Base-by-base conservation (phyloP, 1,140 invertebrate species). In the Wiebesia pumilae region DNA sequence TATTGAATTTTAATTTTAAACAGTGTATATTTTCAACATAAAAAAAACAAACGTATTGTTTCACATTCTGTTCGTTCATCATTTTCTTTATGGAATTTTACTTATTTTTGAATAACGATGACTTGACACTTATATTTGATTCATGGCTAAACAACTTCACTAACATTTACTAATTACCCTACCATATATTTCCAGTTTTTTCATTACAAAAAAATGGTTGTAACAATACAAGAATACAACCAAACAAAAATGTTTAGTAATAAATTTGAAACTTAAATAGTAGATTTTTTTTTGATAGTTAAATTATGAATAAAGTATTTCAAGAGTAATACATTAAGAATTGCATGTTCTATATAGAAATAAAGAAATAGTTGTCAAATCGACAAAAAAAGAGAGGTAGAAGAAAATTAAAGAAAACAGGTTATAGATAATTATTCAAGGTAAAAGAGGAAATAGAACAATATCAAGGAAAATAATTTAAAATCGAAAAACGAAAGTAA, bases 321-420 rank as follows among this genome's bases (percentile, higher is more conserved):
- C 84, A 43, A 71, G 79, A 7, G 67, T 35, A 86, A 86, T 19
- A 38, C 84, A 85, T 75, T 86, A 81, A 86, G 21, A 3, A 35
- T 30, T 27, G 35, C 19, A 27, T 24, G 1, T 0, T 40, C 38
- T 24, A 14, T 10, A 35, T 75, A 30, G 33, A 51, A 71, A 71
- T 40, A 1, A 30, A 3, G 9, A 19, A 69, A 69, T 33, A 71
- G 27, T 35, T 30, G 1, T 4, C 0, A 27, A 19, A 21, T 35
- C 30, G 3, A 10, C 12, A 7, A 35, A 38, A 3, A 71, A 0
- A n/a, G 33, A n/a, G 19, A 38, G 2, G 33, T 33, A 40, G 69
- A 40, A 9, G 3, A 35, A 30, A 30, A 30, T n/a, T 33, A 0
- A 35, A 30, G 9, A 69, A 69, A 33, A 14, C 6, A 35, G 14